phyloP scores from a whole-genome alignment of 2,113 vertebrate genomes.

The Trachemys scripta region DNA sequence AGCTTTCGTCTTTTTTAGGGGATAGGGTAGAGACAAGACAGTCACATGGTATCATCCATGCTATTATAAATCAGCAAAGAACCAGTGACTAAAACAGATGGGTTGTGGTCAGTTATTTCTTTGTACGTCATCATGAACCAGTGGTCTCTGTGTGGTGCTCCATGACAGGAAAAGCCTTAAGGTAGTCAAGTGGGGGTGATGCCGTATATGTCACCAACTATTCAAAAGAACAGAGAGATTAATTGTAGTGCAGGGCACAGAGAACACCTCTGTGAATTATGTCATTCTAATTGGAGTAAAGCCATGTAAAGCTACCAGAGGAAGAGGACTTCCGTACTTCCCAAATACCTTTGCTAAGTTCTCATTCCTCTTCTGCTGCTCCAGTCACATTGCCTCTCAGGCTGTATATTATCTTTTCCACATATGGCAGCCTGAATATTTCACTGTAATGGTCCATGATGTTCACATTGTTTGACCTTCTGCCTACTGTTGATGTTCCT shows the following conservation, averaged over 20 bases:
- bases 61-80: conserved; percentile 12
- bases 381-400: neutral
- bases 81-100: neutral
- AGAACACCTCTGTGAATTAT: conserved; percentile 19
- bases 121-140: neutral
- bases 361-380: conserved; percentile 18
- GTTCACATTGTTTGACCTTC: neutral
- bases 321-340: neutral
- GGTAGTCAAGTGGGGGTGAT: conserved; percentile 6
- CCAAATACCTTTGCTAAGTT: neutral
- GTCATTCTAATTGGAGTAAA: conserved; percentile 11
- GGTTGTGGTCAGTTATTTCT: conserved; percentile 9
- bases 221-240: conserved; percentile 54
- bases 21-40: neutral
- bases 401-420: neutral
- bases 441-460: neutral
- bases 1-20: neutral
- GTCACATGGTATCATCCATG: neutral
- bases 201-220: conserved; percentile 45
- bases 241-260: neutral
- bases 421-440: neutral
- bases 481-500: neutral
- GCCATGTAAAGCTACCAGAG: neutral
- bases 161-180: neutral
- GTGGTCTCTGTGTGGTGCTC: neutral